Base-by-base conservation (phyloP, 2,888 invertebrate species). In the Nomada hirtipes region DNA sequence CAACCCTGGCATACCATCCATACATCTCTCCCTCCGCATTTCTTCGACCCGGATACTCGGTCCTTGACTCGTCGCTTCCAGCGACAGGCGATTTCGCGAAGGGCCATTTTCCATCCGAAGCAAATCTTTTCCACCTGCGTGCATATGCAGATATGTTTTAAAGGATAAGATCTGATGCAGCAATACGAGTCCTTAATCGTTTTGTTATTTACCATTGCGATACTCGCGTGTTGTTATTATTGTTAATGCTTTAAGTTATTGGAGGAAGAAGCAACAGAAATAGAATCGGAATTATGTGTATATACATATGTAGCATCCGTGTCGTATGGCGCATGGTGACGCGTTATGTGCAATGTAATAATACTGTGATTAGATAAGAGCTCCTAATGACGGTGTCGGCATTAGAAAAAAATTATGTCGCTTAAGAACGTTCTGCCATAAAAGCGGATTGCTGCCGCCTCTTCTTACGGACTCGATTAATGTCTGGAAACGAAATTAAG, bases 1-100 rank as follows among this genome's bases (percentile, higher is more conserved):
- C 90, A 76, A 79, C 81, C 79, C 89, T 88, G 86, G 87, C 88
- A 90, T 91, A 91, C 89, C 91, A 89, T 88, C 85, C 84, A 87
- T 82, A 68, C 85, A 80, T 79, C 76, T 82, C 72, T 78, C 80
- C 79, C 81, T 82, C 64, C 65, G 79, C 78, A 77, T 85, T 82
- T 82, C 84, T 79, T 77, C 79, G 86, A 86, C 85, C 86, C 86
- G 87, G 84, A 84, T 85, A 75, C 59, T 59, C 76, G 83, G 60
- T 64, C 70, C 83, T 77, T 67, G 72, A 79, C 75, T 65, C 61
- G 64, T 63, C 20, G 9, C 42, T 55, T 53, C 50, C 36, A 61
- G 29, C 50, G 18, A 60, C 26, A 13, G 13, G 13, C 13, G 2
- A n/a, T 52, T 23, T 64, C 11, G 9, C 36, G 59, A 68, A 29